phyloP scores from a whole-genome alignment of 2,113 vertebrate genomes.

The Heterotilapia buettikoferi region DNA sequence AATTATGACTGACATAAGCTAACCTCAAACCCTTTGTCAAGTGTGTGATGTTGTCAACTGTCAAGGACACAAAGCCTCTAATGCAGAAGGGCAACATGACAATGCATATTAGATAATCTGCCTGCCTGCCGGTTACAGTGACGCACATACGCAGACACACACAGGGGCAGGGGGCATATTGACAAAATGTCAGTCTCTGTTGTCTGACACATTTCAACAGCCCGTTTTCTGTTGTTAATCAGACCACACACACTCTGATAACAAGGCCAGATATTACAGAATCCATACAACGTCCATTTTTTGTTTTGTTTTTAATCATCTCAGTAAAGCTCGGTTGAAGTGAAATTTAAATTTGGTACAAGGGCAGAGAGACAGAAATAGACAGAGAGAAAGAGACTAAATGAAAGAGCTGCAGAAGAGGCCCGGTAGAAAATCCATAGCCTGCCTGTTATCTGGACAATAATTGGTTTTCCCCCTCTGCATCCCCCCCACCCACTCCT shows the following conservation, averaged over 20 bases:
- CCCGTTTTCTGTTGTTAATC: constrained; percentile 37
- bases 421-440: constrained; percentile 64
- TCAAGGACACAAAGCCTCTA: not conserved
- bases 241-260: not conserved
- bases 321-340: constrained; percentile 10
- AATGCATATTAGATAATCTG: constrained; percentile 34
- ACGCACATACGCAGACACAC: constrained; percentile 1
- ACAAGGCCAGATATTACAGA: not conserved
- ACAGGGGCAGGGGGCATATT: constrained; percentile 25
- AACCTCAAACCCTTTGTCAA: not conserved
- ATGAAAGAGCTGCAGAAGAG: constrained; percentile 34
- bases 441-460: constrained; percentile 56
- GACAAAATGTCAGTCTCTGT: constrained; percentile 50
- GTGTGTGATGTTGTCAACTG: not conserved
- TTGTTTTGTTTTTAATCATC: not conserved
- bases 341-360: constrained; percentile 18
- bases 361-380: constrained; percentile 1
- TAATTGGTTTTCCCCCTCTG: constrained; percentile 62
- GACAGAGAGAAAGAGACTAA: constrained; percentile 9
- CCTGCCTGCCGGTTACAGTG: not conserved
- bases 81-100: constrained; percentile 26
- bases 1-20: not conserved
- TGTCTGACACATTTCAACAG: constrained; percentile 48
- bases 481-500: not conserved
- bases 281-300: not conserved